Conservation (phyloP, 1,140 invertebrate genomes). For the Scaptomyza montana region DNA sequence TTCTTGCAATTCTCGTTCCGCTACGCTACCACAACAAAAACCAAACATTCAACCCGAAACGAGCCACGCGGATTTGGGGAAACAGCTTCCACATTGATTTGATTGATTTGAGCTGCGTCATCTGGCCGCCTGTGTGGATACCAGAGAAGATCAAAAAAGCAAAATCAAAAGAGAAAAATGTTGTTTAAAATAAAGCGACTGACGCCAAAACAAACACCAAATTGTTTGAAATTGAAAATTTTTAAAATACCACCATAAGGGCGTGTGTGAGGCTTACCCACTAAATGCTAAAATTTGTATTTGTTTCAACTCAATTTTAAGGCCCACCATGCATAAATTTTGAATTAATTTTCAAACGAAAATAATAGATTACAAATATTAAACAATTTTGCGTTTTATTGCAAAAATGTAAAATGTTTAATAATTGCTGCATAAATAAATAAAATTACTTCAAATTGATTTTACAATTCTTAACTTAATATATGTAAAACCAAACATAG, state of each 20-base stretch:
- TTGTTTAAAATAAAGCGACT: constrained; percentile 16
- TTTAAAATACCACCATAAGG: constrained; percentile 3
- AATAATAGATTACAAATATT: too few relatives aligned
- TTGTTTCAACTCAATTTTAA: constrained; percentile 23
- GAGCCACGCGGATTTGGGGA: constrained; percentile 5
- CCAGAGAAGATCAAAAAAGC: constrained; percentile 25
- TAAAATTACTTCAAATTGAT: too few relatives aligned
- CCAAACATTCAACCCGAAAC: constrained; percentile 28
- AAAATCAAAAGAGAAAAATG: constrained; percentile 29
- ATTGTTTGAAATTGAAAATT: constrained; percentile 40
- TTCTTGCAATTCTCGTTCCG: constrained; percentile 66
- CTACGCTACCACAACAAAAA: constrained; percentile 27
- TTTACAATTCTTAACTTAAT: too few relatives aligned
- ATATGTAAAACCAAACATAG: too few relatives aligned
- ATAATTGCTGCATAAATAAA: too few relatives aligned
- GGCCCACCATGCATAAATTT: constrained; percentile 19
- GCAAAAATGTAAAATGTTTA: too few relatives aligned
- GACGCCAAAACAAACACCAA: constrained; percentile 47
- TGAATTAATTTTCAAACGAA: constrained; percentile 17
- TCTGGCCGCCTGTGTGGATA: constrained; percentile 63
- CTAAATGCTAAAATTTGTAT: constrained; percentile 30
- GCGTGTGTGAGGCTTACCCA: neutral
- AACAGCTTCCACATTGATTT: constrained; percentile 76
- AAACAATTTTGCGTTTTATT: too few relatives aligned
- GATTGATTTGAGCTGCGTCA: constrained; percentile 80